A percentile compares a stretch with the other conserved stretches of the same genome.
Conservation (phyloP, 2,888 invertebrate genomes). For the Drosophila melanosoma region DNA sequence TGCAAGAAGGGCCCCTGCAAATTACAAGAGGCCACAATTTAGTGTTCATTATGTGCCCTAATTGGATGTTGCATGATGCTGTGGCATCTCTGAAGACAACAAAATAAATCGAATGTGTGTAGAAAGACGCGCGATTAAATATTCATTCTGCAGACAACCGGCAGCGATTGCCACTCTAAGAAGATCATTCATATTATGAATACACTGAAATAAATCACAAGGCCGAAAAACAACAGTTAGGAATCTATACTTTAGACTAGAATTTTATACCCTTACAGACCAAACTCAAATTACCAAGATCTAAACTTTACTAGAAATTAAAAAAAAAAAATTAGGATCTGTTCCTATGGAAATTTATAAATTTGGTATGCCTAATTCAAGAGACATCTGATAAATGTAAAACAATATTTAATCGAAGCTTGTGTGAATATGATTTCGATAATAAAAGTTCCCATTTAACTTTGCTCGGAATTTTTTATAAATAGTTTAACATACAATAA, state of each 20-base stretch:
- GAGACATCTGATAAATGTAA: background rate
- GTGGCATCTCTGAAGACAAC: constrained; percentile 1
- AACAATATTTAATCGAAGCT: background rate
- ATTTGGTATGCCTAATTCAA: background rate
- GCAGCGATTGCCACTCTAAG: background rate
- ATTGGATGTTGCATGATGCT: constrained; percentile 41
- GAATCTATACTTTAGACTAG: rapidly evolving
- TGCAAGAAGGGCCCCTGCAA: constrained; percentile 52
- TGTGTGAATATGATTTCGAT: no score
- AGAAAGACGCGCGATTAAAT: background rate
- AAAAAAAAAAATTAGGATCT: no score
- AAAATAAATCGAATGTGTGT: background rate
- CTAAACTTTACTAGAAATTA: background rate
- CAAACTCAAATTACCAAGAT: background rate
- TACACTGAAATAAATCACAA: background rate
- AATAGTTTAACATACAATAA: background rate
- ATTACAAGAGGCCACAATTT: constrained; percentile 45
- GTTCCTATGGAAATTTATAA: background rate
- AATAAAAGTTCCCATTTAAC: background rate
- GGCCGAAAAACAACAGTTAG: background rate
- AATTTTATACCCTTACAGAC: background rate
- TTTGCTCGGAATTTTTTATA: background rate
- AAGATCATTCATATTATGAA: background rate
- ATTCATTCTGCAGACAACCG: background rate
- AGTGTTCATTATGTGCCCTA: constrained; percentile 62